phyloP scores from a whole-genome alignment of 2,888 invertebrate genomes.

The Smittia aterrima region DNA sequence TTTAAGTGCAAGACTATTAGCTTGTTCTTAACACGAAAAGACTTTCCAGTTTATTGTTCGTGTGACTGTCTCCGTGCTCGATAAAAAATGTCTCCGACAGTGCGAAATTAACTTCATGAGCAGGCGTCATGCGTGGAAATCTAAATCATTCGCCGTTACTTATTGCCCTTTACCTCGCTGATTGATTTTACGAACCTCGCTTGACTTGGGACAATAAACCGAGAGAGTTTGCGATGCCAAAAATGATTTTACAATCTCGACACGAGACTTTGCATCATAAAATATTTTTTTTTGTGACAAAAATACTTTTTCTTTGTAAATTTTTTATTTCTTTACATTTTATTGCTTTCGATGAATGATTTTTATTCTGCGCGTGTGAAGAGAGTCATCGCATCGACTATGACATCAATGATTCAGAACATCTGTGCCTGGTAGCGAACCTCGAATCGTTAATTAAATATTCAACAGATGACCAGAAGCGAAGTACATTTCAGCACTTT shows the following conservation, averaged over 20 bases:
- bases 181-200: not conserved
- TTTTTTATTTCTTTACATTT: no score
- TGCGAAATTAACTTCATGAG: not conserved
- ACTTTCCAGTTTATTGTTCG: not conserved
- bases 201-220: not conserved
- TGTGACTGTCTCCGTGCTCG: not conserved
- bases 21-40: not conserved
- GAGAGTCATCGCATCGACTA: no score
- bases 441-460: slow-evolving; percentile 5
- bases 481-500: not conserved
- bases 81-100: not conserved
- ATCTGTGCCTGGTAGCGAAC: not conserved
- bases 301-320: no score
- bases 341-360: slow-evolving; percentile 1
- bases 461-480: slow-evolving; percentile 29
- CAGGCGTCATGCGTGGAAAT: not conserved
- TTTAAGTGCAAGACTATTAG: slow-evolving; percentile 3
- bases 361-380: no score
- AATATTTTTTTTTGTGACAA: no score
- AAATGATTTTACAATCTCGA: not conserved
- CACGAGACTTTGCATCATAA: no score
- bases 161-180: not conserved
- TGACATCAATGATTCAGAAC: slow-evolving; percentile 23
- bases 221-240: not conserved
- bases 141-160: slow-evolving; percentile 4